phyloP scores from a whole-genome alignment of 2,113 vertebrate species.

The Paraplagusia blochii region DNA sequence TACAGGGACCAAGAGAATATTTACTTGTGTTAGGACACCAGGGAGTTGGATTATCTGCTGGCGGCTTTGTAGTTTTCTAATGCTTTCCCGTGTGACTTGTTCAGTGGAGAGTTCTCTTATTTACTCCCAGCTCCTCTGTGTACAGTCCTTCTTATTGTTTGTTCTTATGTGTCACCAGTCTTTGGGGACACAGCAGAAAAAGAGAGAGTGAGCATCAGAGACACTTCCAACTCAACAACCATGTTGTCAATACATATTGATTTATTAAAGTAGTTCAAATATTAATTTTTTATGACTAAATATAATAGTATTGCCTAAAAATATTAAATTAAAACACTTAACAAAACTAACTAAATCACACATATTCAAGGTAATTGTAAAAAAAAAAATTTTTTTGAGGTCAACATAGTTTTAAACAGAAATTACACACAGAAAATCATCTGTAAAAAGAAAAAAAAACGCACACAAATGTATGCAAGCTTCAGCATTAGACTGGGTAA shows the following conservation, averaged over 20 bases:
- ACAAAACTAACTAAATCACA: no score
- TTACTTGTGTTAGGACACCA: constrained; percentile 66
- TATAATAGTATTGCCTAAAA: no score
- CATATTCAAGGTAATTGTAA: no score
- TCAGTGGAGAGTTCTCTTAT: constrained; percentile 69
- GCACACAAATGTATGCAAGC: background rate
- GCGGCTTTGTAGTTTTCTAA: constrained; percentile 75
- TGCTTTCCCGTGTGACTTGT: constrained; percentile 66
- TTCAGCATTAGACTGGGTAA: background rate
- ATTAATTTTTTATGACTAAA: no score
- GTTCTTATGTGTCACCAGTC: constrained; percentile 68
- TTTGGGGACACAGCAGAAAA: constrained; percentile 46
- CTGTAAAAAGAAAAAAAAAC: no score
- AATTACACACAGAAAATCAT: no score
- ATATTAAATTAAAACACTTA: no score
- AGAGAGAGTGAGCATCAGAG: constrained; percentile 35
- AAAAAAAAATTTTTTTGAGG: no score
- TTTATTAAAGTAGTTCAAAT: background rate
- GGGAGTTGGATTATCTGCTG: constrained; percentile 72
- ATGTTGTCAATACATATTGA: constrained; percentile 8
- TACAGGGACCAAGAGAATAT: constrained; percentile 73
- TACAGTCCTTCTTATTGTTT: constrained; percentile 69
- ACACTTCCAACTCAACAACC: background rate
- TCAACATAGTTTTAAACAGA: no score
- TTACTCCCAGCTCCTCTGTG: constrained; percentile 71